Evolutionary conservation across 2,113 vertebrate species (phyloP).

Genomic region (Bufo gargarizans): DNA sequence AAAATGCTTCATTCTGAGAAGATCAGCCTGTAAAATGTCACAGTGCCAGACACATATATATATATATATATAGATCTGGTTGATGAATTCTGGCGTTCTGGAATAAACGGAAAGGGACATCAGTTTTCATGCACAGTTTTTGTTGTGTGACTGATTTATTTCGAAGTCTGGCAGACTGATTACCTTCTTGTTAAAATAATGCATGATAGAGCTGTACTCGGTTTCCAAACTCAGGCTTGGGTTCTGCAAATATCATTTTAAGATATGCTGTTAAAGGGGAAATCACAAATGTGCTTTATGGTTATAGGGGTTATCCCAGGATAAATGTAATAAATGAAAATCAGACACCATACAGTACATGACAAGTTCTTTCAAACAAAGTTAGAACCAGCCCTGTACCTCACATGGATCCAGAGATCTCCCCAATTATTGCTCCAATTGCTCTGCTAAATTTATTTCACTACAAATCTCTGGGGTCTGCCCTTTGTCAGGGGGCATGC

Average conservation of each 20-base stretch:
- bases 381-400: too few species aligned
- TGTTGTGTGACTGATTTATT: conserved; percentile 38
- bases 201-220: not conserved
- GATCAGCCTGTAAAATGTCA: conserved; percentile 43
- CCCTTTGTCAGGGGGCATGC: too few species aligned
- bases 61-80: conserved; percentile 23
- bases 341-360: too few species aligned
- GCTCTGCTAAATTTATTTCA: too few species aligned
- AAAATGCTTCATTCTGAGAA: conserved; percentile 3
- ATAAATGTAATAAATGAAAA: too few species aligned
- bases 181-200: conserved; percentile 19
- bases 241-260: not conserved
- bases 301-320: too few species aligned
- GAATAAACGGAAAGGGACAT: conserved; percentile 20
- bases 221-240: not conserved
- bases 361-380: too few species aligned
- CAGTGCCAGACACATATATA: not conserved
- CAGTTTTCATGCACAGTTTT: conserved; percentile 34
- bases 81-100: conserved; percentile 23
- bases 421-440: too few species aligned
- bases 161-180: conserved; percentile 8
- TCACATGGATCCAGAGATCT: too few species aligned
- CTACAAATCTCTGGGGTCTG: too few species aligned
- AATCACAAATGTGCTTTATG: not conserved
- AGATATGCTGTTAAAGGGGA: not conserved